Evolutionary conservation across 2,113 vertebrate species (phyloP), one percentile per base, ranked within the genome.

Genomic region (Rissa tridactyla): DNA sequence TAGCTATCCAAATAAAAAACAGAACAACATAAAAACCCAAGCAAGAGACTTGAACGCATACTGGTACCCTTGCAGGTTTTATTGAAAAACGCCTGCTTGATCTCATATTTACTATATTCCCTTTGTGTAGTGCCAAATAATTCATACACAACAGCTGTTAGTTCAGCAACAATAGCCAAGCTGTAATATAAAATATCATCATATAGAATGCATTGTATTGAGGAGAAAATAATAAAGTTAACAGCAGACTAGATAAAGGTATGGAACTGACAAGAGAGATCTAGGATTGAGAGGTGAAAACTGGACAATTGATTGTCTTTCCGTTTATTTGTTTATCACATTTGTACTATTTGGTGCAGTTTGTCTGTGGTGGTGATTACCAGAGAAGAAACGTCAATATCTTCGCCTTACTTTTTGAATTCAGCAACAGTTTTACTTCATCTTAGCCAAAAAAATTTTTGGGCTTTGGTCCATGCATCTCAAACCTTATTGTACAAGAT

Each of bases 1-100:
- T 47, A 52, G n/a, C 26, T 55, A 70, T 70, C 25, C 5, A 34
- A 52, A 66, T 60, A 34, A 32, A 69, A 79, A 30, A 5, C 40
- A 65, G 3, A 75, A 29, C 20, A 86, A 32, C 26, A 25, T 46
- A 77, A 88, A 85, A 78, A 60, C 27, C 8, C 25, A 58, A n/a
- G 57, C 36, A 85, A 55, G 13, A 75, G 9, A 26, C 36, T 58
- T 61, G 15, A 69, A 75, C 73, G 26, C 5, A 15, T 92, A 40
- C 21, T 82, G 13, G 5, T 72, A 19, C 11, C 15, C 12, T 32
- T 75, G 9, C 17, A 64, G 19, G 2, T 85, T 92, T 90, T 77
- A 75, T 94, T 83, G 70, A 38, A 83, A 91, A 89, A 7, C 0
- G 1, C 0, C 0, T 61, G 12, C 34, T 82, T 72, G 15, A 49